These are phyloP conservation scores for Drosophila elegans DNA, from an alignment of 1,140 invertebrate genomes.

Conservation along the genomic window DNA sequence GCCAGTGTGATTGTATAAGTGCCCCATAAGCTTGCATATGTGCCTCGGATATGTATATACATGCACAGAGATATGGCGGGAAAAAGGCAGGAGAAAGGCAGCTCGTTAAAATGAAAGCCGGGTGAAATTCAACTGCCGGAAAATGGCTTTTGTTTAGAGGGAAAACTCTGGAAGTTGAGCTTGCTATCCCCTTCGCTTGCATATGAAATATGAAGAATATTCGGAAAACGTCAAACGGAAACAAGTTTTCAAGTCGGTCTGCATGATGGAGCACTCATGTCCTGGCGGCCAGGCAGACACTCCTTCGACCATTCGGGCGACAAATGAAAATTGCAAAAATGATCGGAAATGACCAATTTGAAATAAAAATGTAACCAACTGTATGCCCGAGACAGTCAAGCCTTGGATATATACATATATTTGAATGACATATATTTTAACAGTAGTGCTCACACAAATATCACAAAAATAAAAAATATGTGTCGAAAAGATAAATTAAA, in stretches of 20 bases:
- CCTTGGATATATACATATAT: neutral
- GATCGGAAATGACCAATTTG: constrained; percentile 80
- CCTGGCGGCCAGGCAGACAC: constrained; percentile 25
- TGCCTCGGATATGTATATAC: constrained; percentile 21
- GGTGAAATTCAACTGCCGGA: constrained; percentile 67
- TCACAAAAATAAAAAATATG: neutral
- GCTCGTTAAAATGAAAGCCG: constrained; percentile 62
- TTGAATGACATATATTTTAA: neutral
- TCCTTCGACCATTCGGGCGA: constrained; percentile 59
- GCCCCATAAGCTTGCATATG: constrained; percentile 57
- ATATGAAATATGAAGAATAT: constrained; percentile 56
- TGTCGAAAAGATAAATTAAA: too few species aligned
- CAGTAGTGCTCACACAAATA: neutral
- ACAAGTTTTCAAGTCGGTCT: constrained; percentile 62
- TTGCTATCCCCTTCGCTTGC: neutral
- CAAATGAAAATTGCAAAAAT: constrained; percentile 79
- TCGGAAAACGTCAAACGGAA: constrained; percentile 69
- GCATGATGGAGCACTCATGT: constrained; percentile 73
- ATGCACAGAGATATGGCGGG: constrained; percentile 19
- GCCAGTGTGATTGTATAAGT: constrained; percentile 20
- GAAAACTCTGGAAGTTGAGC: constrained; percentile 18
- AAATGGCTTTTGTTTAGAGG: constrained; percentile 76
- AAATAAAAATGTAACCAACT: constrained; percentile 70
- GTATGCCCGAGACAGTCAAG: neutral
- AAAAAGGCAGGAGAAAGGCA: constrained; percentile 7